Conservation (phyloP, 2,888 invertebrate genomes). For the Habrosyne pyritoides region DNA sequence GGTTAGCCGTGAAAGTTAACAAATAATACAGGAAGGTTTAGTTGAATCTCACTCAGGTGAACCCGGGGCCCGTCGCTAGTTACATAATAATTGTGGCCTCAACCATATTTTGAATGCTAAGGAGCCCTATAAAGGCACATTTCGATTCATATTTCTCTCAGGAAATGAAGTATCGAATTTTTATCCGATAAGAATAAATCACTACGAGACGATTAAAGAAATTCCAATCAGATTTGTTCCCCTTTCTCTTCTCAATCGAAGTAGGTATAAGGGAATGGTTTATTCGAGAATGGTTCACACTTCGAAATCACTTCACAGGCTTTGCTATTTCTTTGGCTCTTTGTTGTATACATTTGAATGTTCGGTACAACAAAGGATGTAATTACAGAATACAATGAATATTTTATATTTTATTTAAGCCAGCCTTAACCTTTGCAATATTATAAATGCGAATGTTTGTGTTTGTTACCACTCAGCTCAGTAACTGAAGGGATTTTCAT, state of each 20-base stretch:
- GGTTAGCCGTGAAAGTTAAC: too few species aligned
- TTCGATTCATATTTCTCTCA: neutral
- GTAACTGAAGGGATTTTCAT: too few species aligned
- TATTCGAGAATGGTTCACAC: neutral
- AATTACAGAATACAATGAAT: neutral
- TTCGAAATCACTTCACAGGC: neutral
- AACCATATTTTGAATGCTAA: too few species aligned
- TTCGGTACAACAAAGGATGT: neutral
- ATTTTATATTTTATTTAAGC: too few species aligned
- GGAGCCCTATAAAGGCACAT: neutral
- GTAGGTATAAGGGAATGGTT: neutral
- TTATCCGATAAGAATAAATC: constrained; percentile 43
- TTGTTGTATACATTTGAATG: neutral
- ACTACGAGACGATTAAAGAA: constrained; percentile 40
- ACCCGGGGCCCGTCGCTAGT: too few species aligned
- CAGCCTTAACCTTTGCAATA: too few species aligned
- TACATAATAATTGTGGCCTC: too few species aligned
- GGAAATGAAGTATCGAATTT: constrained; percentile 45
- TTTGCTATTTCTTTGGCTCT: neutral
- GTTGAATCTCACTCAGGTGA: too few species aligned
- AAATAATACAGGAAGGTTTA: too few species aligned
- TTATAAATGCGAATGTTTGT: too few species aligned
- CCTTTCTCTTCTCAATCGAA: neutral
- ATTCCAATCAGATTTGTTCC: constrained; percentile 18
- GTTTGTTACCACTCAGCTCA: too few species aligned